Percentiles rank a stretch among this genome's conserved stretches.
These are phyloP conservation scores for Alectura lathami DNA, from an alignment of 2,113 vertebrate genomes.

Conservation along the genomic window DNA sequence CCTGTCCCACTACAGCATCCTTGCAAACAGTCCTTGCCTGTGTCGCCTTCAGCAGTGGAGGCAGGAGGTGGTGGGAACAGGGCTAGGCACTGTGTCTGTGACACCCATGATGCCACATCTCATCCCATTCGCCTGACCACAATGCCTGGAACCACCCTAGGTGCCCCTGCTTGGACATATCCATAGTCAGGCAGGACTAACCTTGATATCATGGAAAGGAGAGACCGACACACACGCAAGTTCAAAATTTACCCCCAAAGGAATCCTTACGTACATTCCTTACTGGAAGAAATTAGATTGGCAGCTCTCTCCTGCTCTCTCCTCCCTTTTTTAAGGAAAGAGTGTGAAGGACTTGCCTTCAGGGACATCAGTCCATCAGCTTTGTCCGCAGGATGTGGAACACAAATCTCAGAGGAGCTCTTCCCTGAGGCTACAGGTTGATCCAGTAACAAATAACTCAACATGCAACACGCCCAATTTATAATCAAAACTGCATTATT, in stretches of 20 bases:
- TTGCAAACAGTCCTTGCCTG: rapidly evolving
- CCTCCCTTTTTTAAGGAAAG: background rate
- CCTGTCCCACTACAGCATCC: rapidly evolving
- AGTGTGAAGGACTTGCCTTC: background rate
- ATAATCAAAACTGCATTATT: background rate
- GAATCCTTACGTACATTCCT: background rate
- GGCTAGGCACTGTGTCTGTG: background rate
- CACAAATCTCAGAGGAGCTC: background rate
- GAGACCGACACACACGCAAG: rapidly evolving
- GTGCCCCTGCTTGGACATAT: background rate
- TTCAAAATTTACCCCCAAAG: background rate
- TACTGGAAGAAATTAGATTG: background rate
- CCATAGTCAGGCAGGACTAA: background rate
- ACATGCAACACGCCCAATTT: background rate
- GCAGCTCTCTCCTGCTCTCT: background rate
- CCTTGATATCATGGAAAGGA: background rate
- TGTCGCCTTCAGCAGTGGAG: background rate
- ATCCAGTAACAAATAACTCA: background rate
- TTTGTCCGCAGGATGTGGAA: rapidly evolving
- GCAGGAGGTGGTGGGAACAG: rapidly evolving
- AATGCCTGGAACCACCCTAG: background rate
- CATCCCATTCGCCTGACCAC: background rate
- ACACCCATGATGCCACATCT: background rate
- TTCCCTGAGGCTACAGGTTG: background rate
- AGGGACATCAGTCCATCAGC: background rate